Conservation (phyloP, 2,888 invertebrate genomes). For the Germaria angustata region DNA sequence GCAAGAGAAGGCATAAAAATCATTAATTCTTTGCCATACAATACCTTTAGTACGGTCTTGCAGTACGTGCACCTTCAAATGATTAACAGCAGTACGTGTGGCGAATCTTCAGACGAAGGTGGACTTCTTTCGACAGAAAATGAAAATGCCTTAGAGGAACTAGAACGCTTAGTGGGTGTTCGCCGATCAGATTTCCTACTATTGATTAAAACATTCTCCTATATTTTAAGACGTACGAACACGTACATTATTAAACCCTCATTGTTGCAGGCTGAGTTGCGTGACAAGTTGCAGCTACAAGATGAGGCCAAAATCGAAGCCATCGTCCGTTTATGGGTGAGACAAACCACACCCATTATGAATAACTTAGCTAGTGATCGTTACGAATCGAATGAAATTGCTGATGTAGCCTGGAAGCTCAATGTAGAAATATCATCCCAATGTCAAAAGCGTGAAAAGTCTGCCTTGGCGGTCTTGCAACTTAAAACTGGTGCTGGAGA, state of each 20-base stretch:
- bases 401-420: conserved; percentile 82
- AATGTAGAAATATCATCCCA: conserved; percentile 81
- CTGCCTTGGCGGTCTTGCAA: conserved; percentile 81
- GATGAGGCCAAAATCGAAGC: conserved; percentile 81
- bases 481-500: conserved; percentile 79
- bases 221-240: conserved; percentile 81
- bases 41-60: conserved; percentile 77
- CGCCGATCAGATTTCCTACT: conserved; percentile 77
- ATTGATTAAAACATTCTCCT: conserved; percentile 79
- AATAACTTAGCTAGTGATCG: conserved; percentile 80
- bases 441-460: conserved; percentile 79
- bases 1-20: conserved; percentile 80
- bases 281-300: conserved; percentile 80
- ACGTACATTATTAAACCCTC: conserved; percentile 82
- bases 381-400: conserved; percentile 80
- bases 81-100: conserved; percentile 68
- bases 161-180: conserved; percentile 78
- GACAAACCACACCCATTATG: conserved; percentile 81
- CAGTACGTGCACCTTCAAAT: conserved; percentile 79
- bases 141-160: conserved; percentile 78
- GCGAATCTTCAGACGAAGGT: conserved; percentile 44
- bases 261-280: conserved; percentile 80
- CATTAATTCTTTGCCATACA: conserved; percentile 78
- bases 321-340: conserved; percentile 82
- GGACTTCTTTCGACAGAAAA: conserved; percentile 69